A percentile compares a stretch with the other conserved stretches of the same genome.
phyloP scores from a whole-genome alignment of 2,797 vertebrate genomes.

The Acipenser ruthenus region DNA sequence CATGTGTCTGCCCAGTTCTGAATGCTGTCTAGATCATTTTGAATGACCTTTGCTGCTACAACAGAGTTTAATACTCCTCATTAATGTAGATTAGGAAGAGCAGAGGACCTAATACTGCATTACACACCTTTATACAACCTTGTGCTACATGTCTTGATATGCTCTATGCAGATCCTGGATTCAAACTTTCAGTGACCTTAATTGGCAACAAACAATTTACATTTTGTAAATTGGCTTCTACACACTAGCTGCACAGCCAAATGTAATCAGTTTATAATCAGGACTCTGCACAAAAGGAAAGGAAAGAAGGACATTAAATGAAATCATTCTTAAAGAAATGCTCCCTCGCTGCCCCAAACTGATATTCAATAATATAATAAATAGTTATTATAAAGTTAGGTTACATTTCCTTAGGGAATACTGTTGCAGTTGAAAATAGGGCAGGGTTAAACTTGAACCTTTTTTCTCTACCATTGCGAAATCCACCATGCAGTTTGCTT shows the following conservation, averaged over 20 bases:
- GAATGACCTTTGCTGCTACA: too few relatives aligned
- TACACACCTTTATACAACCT: too few relatives aligned
- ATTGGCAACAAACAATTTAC: too few relatives aligned
- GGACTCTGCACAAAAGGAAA: conserved; percentile 28
- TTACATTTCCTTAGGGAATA: conserved; percentile 37
- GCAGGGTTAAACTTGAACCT: conserved; percentile 1
- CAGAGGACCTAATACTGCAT: too few relatives aligned
- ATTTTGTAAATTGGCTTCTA: too few relatives aligned
- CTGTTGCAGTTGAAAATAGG: conserved; percentile 15
- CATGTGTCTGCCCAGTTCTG: too few relatives aligned
- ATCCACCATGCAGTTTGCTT: not conserved
- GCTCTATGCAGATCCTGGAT: too few relatives aligned
- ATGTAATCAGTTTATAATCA: conserved; percentile 43
- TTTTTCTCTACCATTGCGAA: not conserved
- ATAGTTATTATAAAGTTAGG: conserved; percentile 48
- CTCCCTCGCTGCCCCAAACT: conserved; percentile 32
- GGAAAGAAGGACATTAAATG: conserved; percentile 18
- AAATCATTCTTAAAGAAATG: conserved; percentile 44
- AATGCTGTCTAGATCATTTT: too few relatives aligned
- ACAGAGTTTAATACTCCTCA: too few relatives aligned
- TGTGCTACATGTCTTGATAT: too few relatives aligned
- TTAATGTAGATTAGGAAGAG: too few relatives aligned
- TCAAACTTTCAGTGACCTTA: too few relatives aligned
- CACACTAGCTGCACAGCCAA: conserved; percentile 11
- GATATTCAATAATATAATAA: conserved; percentile 55